Percentiles rank a stretch among this genome's conserved stretches.
Conservation (phyloP, 2,113 vertebrate species). For the Lagopus muta region DNA sequence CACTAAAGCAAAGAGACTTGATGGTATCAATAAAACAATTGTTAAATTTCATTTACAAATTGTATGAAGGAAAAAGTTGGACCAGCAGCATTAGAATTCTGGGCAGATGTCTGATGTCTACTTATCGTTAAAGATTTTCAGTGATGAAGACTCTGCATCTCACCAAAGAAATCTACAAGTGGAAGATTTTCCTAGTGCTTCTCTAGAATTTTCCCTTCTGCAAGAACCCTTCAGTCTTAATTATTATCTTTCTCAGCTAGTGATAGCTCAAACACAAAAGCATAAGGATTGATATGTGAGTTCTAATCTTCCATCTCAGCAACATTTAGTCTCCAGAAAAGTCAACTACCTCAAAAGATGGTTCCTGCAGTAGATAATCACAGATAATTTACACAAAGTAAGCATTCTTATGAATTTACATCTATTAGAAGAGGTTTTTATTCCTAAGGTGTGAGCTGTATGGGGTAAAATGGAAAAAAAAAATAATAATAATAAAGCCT, state of each 20-base stretch:
- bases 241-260: not conserved
- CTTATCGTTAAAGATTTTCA: not conserved
- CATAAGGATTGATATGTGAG: not conserved
- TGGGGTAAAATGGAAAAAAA: not conserved
- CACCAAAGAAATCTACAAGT: not conserved
- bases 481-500: not conserved
- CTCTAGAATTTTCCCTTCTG: not conserved
- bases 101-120: not conserved
- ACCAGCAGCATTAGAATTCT: not conserved
- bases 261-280: not conserved
- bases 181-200: not conserved
- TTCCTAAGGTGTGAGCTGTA: not conserved
- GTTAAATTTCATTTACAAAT: not conserved
- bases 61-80: not conserved
- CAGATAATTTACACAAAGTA: not conserved
- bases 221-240: not conserved
- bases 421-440: not conserved
- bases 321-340: not conserved
- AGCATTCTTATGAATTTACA: not conserved
- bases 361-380: not conserved
- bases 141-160: not conserved
- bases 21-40: not conserved
- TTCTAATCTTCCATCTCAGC: not conserved
- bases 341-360: not conserved
- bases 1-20: not conserved